phyloP scores from a whole-genome alignment of 2,888 invertebrate species.

The Electrophaes corylata region DNA sequence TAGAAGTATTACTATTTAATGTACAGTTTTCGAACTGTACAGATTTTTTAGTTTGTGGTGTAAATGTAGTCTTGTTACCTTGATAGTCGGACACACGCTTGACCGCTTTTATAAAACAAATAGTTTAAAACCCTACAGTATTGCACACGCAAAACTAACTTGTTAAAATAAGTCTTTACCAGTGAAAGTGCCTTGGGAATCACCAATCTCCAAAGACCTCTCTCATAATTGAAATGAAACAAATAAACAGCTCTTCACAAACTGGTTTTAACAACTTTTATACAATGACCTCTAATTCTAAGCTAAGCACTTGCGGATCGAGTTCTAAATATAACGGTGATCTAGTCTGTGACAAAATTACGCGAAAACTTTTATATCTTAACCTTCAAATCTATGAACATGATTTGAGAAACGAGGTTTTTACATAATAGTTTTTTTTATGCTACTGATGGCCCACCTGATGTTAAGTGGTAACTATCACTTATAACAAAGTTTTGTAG shows the following conservation, averaged over 20 bases:
- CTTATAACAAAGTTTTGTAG: too few relatives aligned
- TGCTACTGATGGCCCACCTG: too few relatives aligned
- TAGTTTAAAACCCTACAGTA: neutral
- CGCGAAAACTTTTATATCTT: neutral
- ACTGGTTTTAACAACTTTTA: neutral
- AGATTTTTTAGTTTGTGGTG: too few relatives aligned
- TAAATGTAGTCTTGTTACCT: too few relatives aligned
- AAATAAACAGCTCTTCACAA: neutral
- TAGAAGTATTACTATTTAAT: too few relatives aligned
- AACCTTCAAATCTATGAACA: neutral
- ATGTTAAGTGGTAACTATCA: too few relatives aligned
- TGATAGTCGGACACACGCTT: too few relatives aligned
- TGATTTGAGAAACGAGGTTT: neutral
- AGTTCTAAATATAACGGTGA: neutral
- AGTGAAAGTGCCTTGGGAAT: neutral
- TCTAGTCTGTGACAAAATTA: neutral
- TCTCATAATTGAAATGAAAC: neutral
- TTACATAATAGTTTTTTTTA: neutral
- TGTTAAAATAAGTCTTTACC: neutral
- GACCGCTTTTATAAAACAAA: too few relatives aligned
- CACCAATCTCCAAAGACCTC: neutral
- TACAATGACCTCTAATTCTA: neutral
- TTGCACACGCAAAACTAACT: neutral
- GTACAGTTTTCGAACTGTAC: too few relatives aligned
- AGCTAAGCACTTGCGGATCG: neutral